Evolutionary conservation across 2,113 vertebrate species (phyloP).

Genomic region (Xenopus laevis): DNA sequence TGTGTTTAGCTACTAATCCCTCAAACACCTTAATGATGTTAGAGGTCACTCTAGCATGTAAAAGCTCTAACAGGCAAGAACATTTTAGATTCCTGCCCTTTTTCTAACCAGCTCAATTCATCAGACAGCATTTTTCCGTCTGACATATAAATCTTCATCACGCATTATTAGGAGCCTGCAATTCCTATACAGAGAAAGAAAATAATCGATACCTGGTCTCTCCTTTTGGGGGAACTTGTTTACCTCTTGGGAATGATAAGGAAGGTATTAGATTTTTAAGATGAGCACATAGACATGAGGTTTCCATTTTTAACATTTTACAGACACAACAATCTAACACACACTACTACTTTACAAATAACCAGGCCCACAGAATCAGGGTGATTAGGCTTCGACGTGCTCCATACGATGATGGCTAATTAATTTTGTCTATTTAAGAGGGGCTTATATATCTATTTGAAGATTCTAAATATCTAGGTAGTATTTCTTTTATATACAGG

Average conservation of each 20-base stretch:
- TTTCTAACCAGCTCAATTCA: not conserved
- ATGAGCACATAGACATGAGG: conserved; percentile 57
- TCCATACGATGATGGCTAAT: no score
- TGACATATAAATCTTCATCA: conserved; percentile 62
- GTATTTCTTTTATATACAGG: no score
- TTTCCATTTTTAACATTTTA: conserved; percentile 27
- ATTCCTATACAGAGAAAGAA: conserved; percentile 54
- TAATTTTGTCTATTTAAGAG: no score
- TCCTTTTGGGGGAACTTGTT: conserved; percentile 62
- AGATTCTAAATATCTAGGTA: no score
- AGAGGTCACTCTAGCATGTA: not conserved
- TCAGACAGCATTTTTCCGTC: conserved; percentile 36
- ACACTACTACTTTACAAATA: no score
- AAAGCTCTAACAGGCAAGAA: not conserved
- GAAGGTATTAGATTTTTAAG: conserved; percentile 64
- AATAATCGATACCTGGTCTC: conserved; percentile 64
- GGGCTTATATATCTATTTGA: no score
- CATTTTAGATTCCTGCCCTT: not conserved
- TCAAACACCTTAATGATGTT: not conserved
- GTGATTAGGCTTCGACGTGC: no score
- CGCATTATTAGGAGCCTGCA: conserved; percentile 65
- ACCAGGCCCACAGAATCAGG: no score
- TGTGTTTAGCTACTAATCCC: not conserved
- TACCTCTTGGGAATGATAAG: conserved; percentile 57
- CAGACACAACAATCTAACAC: no score